phyloP scores from a whole-genome alignment of 2,888 invertebrate genomes.

The Deilephila elpenor region DNA sequence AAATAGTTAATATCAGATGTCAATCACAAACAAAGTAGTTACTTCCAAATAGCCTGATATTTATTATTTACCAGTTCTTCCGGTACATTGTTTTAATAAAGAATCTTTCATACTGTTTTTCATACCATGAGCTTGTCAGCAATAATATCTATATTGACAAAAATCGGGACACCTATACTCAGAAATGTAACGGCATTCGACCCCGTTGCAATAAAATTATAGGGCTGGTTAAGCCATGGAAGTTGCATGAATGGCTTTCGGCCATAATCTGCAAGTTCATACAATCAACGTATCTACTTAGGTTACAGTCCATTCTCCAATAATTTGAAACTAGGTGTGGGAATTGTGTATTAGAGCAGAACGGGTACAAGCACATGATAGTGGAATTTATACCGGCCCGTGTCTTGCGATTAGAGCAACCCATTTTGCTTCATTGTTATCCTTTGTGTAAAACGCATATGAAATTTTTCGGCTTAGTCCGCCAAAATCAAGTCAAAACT shows the following conservation, averaged over 20 bases:
- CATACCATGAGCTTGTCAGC: neutral
- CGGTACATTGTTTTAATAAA: neutral
- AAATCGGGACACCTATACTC: neutral
- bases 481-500: neutral
- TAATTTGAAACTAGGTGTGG: neutral
- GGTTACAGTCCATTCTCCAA: conserved; percentile 2
- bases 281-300: neutral
- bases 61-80: neutral
- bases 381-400: no score
- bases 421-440: no score
- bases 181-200: neutral
- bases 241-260: neutral
- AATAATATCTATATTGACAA: neutral
- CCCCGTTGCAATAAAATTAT: neutral
- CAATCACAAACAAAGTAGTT: no score
- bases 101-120: neutral
- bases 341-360: neutral
- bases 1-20: no score
- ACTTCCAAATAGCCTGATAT: neutral
- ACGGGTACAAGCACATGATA: no score
- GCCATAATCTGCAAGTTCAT: neutral
- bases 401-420: no score
- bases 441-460: neutral
- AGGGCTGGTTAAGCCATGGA: neutral
- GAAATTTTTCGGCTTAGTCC: neutral